Percentiles rank a stretch among this genome's conserved stretches.
Evolutionary conservation across 2,888 invertebrate genomes (phyloP).

Genomic region (Anoncus sp.): DNA sequence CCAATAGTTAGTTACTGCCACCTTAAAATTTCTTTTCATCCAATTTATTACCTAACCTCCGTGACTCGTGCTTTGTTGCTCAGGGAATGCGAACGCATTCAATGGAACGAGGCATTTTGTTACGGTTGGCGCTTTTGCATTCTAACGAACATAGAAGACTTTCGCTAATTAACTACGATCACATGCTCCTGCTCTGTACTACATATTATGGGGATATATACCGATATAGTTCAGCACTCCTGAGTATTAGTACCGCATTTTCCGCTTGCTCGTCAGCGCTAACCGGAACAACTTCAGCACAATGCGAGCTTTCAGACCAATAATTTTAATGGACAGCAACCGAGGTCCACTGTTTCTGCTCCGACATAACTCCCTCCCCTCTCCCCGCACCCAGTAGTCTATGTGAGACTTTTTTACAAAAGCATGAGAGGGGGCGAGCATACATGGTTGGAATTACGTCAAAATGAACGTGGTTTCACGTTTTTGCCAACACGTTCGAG

Average conservation of each 20-base stretch:
- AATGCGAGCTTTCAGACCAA: constrained; percentile 45
- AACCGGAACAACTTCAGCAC: constrained; percentile 42
- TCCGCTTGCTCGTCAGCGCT: constrained; percentile 25
- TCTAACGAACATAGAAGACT: constrained; percentile 20
- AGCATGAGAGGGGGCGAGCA: background rate
- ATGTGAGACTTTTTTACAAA: constrained; percentile 34
- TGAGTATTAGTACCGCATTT: constrained; percentile 21
- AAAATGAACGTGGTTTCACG: constrained; percentile 12
- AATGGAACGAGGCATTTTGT: background rate
- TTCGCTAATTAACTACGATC: constrained; percentile 25
- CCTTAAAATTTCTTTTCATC: too few species aligned
- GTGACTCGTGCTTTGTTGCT: background rate
- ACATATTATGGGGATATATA: too few species aligned
- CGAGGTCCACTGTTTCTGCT: constrained; percentile 19
- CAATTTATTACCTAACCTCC: too few species aligned
- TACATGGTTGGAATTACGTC: background rate
- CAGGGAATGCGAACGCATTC: background rate
- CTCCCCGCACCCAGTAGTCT: too few species aligned
- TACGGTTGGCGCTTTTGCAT: background rate
- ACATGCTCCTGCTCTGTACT: constrained; percentile 7
- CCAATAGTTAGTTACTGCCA: too few species aligned
- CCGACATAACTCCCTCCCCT: constrained; percentile 25
- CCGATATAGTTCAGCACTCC: constrained; percentile 11
- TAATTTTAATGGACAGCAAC: constrained; percentile 49
- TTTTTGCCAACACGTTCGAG: background rate